phyloP scores from a whole-genome alignment of 2,888 invertebrate genomes.

The Mythimna ferrago region DNA sequence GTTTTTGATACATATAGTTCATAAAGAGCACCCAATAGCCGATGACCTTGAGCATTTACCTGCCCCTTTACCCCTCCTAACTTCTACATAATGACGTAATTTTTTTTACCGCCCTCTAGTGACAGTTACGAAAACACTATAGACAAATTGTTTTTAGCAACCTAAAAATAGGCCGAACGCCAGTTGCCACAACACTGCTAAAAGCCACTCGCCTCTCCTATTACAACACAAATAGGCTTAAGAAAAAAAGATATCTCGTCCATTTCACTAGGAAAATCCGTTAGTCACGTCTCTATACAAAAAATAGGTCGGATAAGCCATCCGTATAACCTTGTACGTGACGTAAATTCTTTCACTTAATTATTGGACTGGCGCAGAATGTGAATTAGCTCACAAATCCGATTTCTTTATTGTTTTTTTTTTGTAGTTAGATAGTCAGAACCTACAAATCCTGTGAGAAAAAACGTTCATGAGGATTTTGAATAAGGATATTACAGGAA shows the following conservation, averaged over 20 bases:
- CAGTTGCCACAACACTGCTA: not conserved
- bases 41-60: no score
- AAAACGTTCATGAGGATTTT: no score
- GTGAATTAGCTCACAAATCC: conserved; percentile 38
- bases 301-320: conserved; percentile 43
- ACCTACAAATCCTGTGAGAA: not conserved
- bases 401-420: conserved; percentile 20
- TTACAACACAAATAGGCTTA: conserved; percentile 25
- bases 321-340: conserved; percentile 39
- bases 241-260: conserved; percentile 18
- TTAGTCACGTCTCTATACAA: conserved; percentile 46
- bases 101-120: no score
- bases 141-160: no score
- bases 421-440: not conserved
- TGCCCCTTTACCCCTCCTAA: no score
- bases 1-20: no score
- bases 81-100: no score
- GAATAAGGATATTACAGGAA: no score
- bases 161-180: no score
- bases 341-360: conserved; percentile 53
- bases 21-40: no score
- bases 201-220: not conserved
- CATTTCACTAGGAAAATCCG: conserved; percentile 31
- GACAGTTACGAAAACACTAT: no score
- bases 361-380: conserved; percentile 32